Evolutionary conservation across 2,113 vertebrate species (phyloP), one percentile per base, ranked within the genome.

Genomic region (Barbus barbus): DNA sequence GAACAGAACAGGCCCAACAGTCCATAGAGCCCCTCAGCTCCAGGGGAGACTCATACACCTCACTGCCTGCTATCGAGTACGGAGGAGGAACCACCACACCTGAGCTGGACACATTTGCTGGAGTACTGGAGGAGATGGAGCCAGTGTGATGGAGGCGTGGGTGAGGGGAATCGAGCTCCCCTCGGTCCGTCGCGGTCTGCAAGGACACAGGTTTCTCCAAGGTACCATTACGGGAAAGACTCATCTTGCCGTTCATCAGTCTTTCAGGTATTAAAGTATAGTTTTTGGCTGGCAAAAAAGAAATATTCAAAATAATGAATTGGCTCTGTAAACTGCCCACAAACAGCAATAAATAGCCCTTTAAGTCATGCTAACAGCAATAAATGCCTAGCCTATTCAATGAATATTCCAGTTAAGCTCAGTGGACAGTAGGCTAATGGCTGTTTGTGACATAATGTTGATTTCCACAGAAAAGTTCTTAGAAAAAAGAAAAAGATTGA

Each of bases 1-100:
- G 93, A 41, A 97, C 96, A 0, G 96, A 96, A 33, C 96, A 97
- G 0, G 96, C 96, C 96, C 96, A 97, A 91, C 97, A 97, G 89
- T 97, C 96, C 89, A 97, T 90, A 6, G 96, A 95, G 38, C 94
- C 94, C 9, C 96, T 91, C 46, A 96, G 90, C 87, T 96, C 96
- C 88, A 93, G 85, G 0, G 93, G 86, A 13, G 85, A 56, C 22
- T 92, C 89, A 56, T 84, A 69, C 0, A 71, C 88, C 9, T 91
- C 90, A 13, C 61, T 88, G 51, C 85, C 86, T 0, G 90, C 91
- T n/a, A 84, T 78, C 0, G 92, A 94, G 89, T 95, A 95, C 0
- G 95, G 94, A 7, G 94, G 95, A 0, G 96, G 89, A 73, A 95
- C 94, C 85, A 94, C 92, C 28, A 90, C 89, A 53, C 92, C 91